phyloP scores from a whole-genome alignment of 2,113 vertebrate genomes.

The Lynx canadensis region DNA sequence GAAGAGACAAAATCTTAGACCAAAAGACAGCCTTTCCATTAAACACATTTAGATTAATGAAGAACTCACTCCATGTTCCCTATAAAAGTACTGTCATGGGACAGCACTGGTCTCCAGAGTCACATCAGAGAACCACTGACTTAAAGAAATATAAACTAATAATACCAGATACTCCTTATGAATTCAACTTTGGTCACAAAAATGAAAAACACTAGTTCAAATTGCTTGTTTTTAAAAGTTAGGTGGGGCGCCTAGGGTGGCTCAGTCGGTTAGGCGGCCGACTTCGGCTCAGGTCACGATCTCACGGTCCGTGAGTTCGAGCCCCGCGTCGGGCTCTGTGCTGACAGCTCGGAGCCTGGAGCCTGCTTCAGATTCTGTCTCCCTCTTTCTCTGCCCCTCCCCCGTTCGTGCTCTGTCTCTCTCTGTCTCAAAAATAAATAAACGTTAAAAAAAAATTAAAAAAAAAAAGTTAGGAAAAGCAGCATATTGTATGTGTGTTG shows the following conservation, averaged over 20 bases:
- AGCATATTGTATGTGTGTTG: not conserved
- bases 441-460: too few species aligned
- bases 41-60: not conserved
- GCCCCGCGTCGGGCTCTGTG: too few species aligned
- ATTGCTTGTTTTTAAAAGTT: not conserved
- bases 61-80: not conserved
- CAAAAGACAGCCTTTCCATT: not conserved
- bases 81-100: not conserved
- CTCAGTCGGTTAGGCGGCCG: too few species aligned
- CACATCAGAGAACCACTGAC: not conserved
- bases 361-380: too few species aligned
- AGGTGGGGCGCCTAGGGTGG: not conserved
- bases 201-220: not conserved
- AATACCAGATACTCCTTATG: not conserved
- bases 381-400: too few species aligned
- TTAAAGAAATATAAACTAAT: not conserved
- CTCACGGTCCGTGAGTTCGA: too few species aligned
- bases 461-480: not conserved
- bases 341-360: too few species aligned
- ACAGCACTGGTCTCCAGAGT: not conserved
- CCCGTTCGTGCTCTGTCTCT: too few species aligned
- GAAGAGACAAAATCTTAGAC: conserved; percentile 11
- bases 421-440: too few species aligned
- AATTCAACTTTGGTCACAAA: not conserved
- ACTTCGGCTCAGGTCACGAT: too few species aligned